Conservation (phyloP, 1,140 invertebrate genomes). For the Akabosia matsudoensis region DNA sequence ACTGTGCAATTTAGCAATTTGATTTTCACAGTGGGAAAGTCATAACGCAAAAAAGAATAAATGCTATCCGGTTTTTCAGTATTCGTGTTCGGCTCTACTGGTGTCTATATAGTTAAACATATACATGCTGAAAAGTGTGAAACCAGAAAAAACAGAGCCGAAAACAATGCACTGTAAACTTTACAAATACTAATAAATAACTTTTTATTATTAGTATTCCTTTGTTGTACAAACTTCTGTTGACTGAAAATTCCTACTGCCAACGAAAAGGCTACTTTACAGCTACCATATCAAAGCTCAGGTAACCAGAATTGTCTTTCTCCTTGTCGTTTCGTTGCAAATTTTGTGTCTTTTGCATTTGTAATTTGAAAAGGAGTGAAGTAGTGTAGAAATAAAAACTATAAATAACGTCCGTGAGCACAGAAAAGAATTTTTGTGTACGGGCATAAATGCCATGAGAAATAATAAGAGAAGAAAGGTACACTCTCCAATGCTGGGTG, state of each 20-base stretch:
- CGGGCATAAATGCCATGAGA: not conserved
- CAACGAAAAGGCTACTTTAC: not conserved
- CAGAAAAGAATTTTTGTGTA: not conserved
- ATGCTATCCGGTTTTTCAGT: too few relatives aligned
- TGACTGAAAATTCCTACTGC: conserved; percentile 1
- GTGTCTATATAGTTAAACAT: too few relatives aligned
- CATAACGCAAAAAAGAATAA: too few relatives aligned
- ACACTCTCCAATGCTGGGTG: not conserved
- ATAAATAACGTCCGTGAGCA: not conserved
- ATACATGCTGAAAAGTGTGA: not conserved
- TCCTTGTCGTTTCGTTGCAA: not conserved
- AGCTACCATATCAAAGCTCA: not conserved
- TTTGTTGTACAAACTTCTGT: conserved; percentile 3
- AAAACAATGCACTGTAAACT: not conserved
- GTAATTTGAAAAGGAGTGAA: not conserved
- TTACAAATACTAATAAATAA: not conserved
- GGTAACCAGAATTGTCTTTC: too few relatives aligned
- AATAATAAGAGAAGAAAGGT: not conserved
- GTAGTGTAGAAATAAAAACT: not conserved
- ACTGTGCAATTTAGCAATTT: not conserved
- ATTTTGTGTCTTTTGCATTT: not conserved
- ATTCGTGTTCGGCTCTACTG: too few relatives aligned
- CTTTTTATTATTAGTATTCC: conserved; percentile 10
- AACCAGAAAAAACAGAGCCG: not conserved
- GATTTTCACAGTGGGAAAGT: not conserved